phyloP scores from a whole-genome alignment of 2,113 vertebrate species.

The Bubalus kerabau region DNA sequence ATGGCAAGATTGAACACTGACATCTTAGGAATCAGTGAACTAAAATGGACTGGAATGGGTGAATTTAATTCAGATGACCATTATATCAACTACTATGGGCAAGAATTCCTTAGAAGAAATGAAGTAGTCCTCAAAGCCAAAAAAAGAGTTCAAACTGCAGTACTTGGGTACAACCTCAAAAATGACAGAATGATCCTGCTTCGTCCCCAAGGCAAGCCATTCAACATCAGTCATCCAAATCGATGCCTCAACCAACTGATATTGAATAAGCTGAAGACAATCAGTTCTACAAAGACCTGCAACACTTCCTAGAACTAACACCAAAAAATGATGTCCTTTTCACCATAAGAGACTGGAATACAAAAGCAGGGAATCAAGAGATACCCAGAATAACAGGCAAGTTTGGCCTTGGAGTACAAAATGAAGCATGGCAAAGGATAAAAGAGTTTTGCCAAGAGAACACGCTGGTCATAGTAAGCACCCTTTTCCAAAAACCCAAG shows the following conservation, averaged over 20 bases:
- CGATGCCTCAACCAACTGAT: neutral
- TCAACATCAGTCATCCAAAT: neutral
- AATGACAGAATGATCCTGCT: neutral
- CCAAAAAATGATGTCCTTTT: neutral
- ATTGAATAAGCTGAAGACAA: neutral
- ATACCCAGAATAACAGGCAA: neutral
- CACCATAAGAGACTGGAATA: neutral
- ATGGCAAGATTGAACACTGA: neutral
- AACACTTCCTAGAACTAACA: neutral
- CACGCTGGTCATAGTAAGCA: neutral
- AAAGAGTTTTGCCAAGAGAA: neutral
- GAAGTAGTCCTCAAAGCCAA: neutral
- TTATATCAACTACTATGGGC: neutral
- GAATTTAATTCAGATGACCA: neutral
- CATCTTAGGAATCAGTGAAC: neutral
- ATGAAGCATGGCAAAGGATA: neutral
- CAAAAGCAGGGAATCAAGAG: neutral
- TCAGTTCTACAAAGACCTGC: neutral
- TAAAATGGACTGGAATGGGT: neutral
- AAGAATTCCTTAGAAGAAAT: neutral
- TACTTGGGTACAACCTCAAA: neutral
- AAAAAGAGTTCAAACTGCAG: neutral
- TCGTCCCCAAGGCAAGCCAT: neutral
- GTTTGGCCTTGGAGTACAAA: neutral
- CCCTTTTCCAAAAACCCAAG: neutral